These are phyloP conservation scores for Fistularia tabacaria DNA, from an alignment of 2,797 vertebrate genomes.

Conservation along the genomic window DNA sequence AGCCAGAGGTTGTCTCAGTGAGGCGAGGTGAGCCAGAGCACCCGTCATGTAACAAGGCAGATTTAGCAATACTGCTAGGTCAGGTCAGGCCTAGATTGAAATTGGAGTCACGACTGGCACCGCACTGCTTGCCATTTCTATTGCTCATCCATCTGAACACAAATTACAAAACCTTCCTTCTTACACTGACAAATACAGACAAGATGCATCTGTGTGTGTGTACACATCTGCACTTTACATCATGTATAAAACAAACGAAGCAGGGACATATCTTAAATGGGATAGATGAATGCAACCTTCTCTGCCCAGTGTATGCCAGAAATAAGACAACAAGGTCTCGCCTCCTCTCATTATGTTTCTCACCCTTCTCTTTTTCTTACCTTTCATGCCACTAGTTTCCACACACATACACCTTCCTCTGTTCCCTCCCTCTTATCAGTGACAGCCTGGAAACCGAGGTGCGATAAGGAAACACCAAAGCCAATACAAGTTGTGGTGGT, in stretches of 20 bases:
- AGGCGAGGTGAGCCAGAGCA: constrained; percentile 59
- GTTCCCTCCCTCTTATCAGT: constrained; percentile 59
- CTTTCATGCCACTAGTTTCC: constrained; percentile 23
- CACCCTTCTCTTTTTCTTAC: constrained; percentile 26
- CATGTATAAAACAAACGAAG: not conserved
- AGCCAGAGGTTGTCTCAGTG: constrained; percentile 60
- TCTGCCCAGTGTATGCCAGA: constrained; percentile 24
- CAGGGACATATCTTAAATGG: not conserved
- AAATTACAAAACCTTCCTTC: constrained; percentile 39
- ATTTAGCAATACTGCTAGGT: constrained; percentile 73
- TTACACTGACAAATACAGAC: constrained; percentile 31
- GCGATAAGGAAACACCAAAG: constrained; percentile 65
- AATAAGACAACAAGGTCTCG: constrained; percentile 33
- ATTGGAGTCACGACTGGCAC: constrained; percentile 47
- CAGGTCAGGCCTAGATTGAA: constrained; percentile 67
- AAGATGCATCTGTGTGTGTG: constrained; percentile 3
- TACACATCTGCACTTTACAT: constrained; percentile 5
- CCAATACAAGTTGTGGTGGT: constrained; percentile 64
- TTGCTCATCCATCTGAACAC: constrained; percentile 57
- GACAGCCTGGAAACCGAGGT: constrained; percentile 67
- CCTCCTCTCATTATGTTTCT: constrained; percentile 14
- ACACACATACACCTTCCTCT: constrained; percentile 16
- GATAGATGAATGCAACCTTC: constrained; percentile 23
- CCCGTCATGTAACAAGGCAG: constrained; percentile 68
- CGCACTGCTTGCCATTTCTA: constrained; percentile 29